Evolutionary conservation across 1,140 invertebrate species (phyloP).

Genomic region (Cardiocondyla obscurior): DNA sequence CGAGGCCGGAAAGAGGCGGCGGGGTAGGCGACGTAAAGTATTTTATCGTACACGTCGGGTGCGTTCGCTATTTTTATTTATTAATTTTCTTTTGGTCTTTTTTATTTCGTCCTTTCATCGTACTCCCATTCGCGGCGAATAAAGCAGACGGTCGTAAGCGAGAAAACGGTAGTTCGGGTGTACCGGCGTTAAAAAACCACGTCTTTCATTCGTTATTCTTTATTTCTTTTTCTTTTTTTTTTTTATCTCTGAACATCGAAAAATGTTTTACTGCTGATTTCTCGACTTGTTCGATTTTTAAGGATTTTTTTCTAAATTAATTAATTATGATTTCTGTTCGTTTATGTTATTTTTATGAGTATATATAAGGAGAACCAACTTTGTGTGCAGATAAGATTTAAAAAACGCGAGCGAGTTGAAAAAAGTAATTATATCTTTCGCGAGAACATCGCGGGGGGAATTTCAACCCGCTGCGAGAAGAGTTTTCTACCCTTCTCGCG

Average conservation of each 20-base stretch:
- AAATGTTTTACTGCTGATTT: too few relatives aligned
- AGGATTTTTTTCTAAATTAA: too few relatives aligned
- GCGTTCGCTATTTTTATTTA: background rate
- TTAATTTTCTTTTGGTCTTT: too few relatives aligned
- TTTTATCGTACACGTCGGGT: background rate
- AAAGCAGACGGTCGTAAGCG: background rate
- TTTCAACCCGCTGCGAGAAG: background rate
- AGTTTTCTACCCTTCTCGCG: background rate
- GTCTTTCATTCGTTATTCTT: too few relatives aligned
- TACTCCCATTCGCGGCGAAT: background rate
- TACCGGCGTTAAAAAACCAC: background rate
- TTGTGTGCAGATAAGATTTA: too few relatives aligned
- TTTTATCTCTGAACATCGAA: too few relatives aligned
- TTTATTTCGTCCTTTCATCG: background rate
- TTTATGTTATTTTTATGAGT: too few relatives aligned
- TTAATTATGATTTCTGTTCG: too few relatives aligned
- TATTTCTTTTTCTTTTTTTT: too few relatives aligned
- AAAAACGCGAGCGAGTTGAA: background rate
- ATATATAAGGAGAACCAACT: too few relatives aligned
- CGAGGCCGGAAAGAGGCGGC: background rate
- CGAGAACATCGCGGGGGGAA: background rate
- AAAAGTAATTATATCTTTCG: background rate
- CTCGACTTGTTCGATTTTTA: too few relatives aligned
- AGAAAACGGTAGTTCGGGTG: background rate
- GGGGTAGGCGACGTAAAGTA: background rate